Conservation (phyloP, 2,888 invertebrate species). For the Nemapogon koenigi region DNA sequence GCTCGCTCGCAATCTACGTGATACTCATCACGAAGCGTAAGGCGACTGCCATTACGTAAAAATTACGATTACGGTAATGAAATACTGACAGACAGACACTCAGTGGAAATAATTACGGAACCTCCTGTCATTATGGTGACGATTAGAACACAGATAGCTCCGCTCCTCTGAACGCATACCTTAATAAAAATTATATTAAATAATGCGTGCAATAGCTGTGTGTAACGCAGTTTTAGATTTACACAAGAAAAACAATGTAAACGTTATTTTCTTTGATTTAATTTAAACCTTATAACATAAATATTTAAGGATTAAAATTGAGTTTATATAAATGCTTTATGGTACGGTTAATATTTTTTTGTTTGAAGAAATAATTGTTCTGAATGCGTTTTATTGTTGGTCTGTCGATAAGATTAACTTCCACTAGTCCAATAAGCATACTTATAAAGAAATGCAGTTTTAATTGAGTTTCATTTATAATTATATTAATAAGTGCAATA, state of each 20-base stretch:
- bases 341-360: neutral
- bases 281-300: neutral
- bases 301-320: neutral
- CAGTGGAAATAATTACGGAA: conserved; percentile 56
- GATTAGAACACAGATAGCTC: conserved; percentile 51
- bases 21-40: conserved; percentile 32
- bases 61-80: conserved; percentile 62
- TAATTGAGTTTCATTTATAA: conserved; percentile 4
- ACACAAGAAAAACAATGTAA: conserved; percentile 7
- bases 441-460: neutral
- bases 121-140: conserved; percentile 54
- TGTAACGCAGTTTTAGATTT: conserved; percentile 16
- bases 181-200: conserved; percentile 59
- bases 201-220: conserved; percentile 33
- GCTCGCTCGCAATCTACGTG: conserved; percentile 38
- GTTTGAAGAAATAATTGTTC: conserved; percentile 10
- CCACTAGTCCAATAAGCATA: conserved; percentile 10
- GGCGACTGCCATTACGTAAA: conserved; percentile 51
- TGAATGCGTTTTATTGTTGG: conserved; percentile 12
- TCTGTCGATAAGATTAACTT: conserved; percentile 11
- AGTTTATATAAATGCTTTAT: neutral
- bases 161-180: conserved; percentile 49
- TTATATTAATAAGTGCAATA: too few relatives aligned
- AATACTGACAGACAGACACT: conserved; percentile 38
- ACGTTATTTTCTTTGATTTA: neutral